phyloP scores from a whole-genome alignment of 2,888 invertebrate genomes.

The Deroplatys truncata region DNA sequence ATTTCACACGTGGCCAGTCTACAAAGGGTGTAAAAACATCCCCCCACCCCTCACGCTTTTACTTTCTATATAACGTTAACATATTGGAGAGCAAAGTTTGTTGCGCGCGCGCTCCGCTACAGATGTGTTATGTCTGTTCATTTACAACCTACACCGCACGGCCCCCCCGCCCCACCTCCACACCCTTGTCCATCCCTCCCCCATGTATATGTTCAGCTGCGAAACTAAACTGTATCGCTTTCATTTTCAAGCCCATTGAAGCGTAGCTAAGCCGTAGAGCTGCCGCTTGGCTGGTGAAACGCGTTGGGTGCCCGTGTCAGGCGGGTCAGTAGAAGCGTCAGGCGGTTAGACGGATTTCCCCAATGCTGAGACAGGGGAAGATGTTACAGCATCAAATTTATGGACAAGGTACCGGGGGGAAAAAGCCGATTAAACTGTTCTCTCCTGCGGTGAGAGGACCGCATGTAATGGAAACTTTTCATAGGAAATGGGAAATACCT shows the following conservation, averaged over 20 bases:
- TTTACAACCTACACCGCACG: constrained; percentile 6
- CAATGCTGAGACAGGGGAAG: not conserved
- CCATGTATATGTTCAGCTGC: not conserved
- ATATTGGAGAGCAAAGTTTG: not conserved
- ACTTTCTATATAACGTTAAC: constrained; percentile 16
- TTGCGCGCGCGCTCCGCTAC: not conserved
- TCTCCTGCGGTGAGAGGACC: not conserved
- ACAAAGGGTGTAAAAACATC: constrained; percentile 18
- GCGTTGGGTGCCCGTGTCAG: not conserved
- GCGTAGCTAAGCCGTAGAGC: constrained; percentile 5
- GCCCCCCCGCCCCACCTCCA: not conserved
- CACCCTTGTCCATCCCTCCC: not conserved
- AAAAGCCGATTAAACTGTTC: not conserved
- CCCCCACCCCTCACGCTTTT: constrained; percentile 4
- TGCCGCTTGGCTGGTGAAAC: not conserved
- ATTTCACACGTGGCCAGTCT: constrained; percentile 18
- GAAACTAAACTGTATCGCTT: constrained; percentile 17
- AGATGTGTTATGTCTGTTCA: constrained; percentile 15
- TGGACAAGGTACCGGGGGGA: not conserved
- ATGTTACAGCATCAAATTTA: not conserved
- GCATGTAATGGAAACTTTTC: not conserved
- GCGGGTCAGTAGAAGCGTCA: not conserved
- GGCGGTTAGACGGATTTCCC: not conserved
- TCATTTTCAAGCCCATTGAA: constrained; percentile 17
- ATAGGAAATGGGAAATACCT: not conserved